phyloP scores from a whole-genome alignment of 2,888 invertebrate species.

The Cephus sareptanus region DNA sequence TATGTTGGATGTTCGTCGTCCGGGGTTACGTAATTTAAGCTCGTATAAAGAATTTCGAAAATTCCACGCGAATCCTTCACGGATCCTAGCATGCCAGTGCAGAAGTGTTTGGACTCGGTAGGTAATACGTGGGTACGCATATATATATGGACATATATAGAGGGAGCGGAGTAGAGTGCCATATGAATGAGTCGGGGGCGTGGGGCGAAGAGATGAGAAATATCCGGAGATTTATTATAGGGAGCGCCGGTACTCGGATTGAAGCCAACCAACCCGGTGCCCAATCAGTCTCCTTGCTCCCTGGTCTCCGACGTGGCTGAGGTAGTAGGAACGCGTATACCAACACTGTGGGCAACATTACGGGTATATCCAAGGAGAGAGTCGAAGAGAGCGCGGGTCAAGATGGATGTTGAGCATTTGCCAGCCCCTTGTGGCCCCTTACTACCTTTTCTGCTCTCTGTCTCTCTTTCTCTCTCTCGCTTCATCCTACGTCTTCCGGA shows the following conservation, averaged over 20 bases:
- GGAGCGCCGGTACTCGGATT: constrained; percentile 10
- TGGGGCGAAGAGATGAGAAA: constrained; percentile 18
- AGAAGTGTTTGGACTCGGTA: background rate
- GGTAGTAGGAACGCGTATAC: background rate
- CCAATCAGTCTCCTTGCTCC: background rate
- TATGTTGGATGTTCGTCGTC: too few species aligned
- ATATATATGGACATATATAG: background rate
- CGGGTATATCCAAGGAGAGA: background rate
- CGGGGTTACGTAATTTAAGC: background rate
- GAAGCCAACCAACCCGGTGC: constrained; percentile 12
- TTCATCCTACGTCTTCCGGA: constrained; percentile 10
- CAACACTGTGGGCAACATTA: background rate
- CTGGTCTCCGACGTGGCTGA: background rate
- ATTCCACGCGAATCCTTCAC: background rate
- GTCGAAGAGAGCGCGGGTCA: background rate
- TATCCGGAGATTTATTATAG: constrained; percentile 27
- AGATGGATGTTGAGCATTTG: background rate
- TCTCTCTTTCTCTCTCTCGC: constrained; percentile 2
- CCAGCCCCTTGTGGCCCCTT: background rate
- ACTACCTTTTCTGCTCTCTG: constrained; percentile 2
- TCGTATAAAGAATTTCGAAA: background rate
- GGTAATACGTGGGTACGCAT: background rate
- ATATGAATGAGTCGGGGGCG: constrained; percentile 21
- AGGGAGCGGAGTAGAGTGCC: constrained; percentile 3
- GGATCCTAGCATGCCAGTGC: background rate